Conservation (phyloP, 2,888 invertebrate genomes). For the Helicoverpa assulta region DNA sequence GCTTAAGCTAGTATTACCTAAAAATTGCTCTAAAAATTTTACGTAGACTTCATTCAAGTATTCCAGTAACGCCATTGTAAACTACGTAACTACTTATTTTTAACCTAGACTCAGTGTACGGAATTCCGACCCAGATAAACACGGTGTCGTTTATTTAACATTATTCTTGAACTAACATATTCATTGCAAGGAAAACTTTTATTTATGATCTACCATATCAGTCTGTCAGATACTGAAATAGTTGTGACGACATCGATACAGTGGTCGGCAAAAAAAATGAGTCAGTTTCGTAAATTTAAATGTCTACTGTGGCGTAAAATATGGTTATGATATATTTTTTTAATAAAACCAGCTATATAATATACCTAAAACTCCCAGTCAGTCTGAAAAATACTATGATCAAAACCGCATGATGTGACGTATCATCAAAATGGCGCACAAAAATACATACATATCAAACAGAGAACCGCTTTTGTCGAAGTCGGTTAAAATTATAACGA, state of each 20-base stretch:
- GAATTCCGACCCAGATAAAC: conserved; percentile 26
- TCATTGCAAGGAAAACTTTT: conserved; percentile 35
- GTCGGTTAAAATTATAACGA: neutral
- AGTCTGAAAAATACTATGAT: too few relatives aligned
- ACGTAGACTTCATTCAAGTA: neutral
- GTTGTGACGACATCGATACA: conserved; percentile 43
- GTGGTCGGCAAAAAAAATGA: neutral
- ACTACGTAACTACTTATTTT: neutral
- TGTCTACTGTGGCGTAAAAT: too few relatives aligned
- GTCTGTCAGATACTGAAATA: conserved; percentile 47
- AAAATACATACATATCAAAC: too few relatives aligned
- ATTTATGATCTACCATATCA: conserved; percentile 30
- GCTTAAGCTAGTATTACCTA: neutral
- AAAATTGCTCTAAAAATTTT: neutral
- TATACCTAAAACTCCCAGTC: too few relatives aligned
- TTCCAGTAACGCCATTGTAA: neutral
- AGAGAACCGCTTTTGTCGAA: too few relatives aligned
- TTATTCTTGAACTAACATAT: conserved; percentile 27
- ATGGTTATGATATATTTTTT: too few relatives aligned
- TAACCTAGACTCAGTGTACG: conserved; percentile 1
- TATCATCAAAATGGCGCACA: too few relatives aligned
- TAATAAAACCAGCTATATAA: too few relatives aligned
- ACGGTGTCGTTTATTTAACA: conserved; percentile 7
- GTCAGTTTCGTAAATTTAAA: neutral
- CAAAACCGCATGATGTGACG: too few relatives aligned